Evolutionary conservation across 53 echinoderm and acorn worm genomes (phyloP), one percentile per base, ranked within the genome.

Genomic region (Crossaster papposus): DNA sequence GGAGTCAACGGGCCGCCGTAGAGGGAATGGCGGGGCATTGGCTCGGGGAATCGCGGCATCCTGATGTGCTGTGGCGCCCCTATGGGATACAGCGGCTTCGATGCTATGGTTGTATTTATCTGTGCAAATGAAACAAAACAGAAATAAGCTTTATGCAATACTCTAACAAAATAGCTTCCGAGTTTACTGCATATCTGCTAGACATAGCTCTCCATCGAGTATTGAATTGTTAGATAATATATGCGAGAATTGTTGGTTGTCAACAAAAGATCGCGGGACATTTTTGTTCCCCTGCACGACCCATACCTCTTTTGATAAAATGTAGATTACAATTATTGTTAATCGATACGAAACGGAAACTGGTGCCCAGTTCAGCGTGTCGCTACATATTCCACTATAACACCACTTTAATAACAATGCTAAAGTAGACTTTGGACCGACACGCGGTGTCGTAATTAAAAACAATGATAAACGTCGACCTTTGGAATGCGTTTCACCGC

Each of bases 1-100:
- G 72, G 84, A 72, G 72, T 84, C 51, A 84, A 72, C 32, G 84
- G 84, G 31, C 84, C 84, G 31, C 53, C 84, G 54, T 84, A 84
- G 72, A 52, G 51, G 1, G 71, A 53, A 65, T 72, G 44, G 2
- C 72, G 71, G 51, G 18, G 84, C 53, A 50, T 51, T 3, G 30
- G 84, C 15, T 84, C 84, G 71, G 72, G 24, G 72, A 36, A 84
- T 4, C 84, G 20, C 0, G 51, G 84, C 34, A 84, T 70, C 20
- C 71, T 71, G 71, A 72, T 52, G 36, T 72, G 70, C 72, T 84
- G 84, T 3, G 84, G 84, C 2, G 72, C 84, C 15, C 50, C 84
- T 23, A 84, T 84, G 52, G 84, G 31, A 44, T 84, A 84, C 18
- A 84, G 72, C 22, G 84, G 84, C 54, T 84, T 84, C 9, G 84